Base-by-base conservation (phyloP, 2,888 invertebrate species). In the Acanthosoma haemorrhoidale region DNA sequence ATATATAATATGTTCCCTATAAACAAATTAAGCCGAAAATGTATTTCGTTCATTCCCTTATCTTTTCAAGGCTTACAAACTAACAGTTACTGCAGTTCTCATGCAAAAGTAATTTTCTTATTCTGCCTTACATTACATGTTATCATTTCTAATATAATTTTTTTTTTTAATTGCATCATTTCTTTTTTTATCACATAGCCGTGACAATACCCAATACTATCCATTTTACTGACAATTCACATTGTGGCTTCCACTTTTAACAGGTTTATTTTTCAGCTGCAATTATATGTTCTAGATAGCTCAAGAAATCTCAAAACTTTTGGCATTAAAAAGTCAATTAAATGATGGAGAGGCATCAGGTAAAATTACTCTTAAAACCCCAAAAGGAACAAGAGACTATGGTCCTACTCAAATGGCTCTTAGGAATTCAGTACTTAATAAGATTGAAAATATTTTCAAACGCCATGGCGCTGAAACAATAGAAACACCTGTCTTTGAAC, bases 401-500 rank as follows among this genome's bases (percentile, higher is more conserved):
- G 89, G 87, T 71, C 95, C 98, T 0, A 88, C 91, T 76, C 96
- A 97, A 81, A 99, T 97, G 96, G 89, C 93, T 0, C 84, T 99
- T 71, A 86, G 98, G 32, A 88, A 93, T 77, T 84, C 85, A 72
- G 93, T 95, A 1, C 83, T 99, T 75, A 86, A 90, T 72, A 94
- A 91, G 80, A 93, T 99, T 74, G 85, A 92, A 21, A 80, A 85
- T 4, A 91, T 95, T 69, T 99, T 99, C 79, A 95, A 97, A 79
- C 90, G 89, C 74, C 98, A 99, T 78, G 99, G 99, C 39, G 99
- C 96, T 16, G 96, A 95, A 79, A 94, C 96, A 18, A 96, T 99
- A 78, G 99, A 99, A 78, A 98, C 98, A 25, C 98, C 98, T 51
- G 92, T 98, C 16, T 97, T 98, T 84, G 98, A 98, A 81, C 82